Evolutionary conservation across 2,797 vertebrate species (phyloP).

Genomic region (Botia almorhae): DNA sequence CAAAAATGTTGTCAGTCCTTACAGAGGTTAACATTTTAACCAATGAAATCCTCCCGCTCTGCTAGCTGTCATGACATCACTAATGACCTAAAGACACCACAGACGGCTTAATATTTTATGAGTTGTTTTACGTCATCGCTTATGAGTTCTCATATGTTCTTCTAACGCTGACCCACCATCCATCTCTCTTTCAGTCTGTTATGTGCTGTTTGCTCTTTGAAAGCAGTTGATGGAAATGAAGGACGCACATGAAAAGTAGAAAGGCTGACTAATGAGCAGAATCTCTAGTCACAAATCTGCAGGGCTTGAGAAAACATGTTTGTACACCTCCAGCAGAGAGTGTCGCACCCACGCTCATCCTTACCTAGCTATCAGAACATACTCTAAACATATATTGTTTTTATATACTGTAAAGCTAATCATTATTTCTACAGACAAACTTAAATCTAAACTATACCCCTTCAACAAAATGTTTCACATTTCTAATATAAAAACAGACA

Average conservation of each 20-base stretch:
- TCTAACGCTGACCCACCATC: background rate
- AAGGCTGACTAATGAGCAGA: conserved; percentile 24
- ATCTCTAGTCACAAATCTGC: background rate
- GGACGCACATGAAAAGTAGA: conserved; percentile 1
- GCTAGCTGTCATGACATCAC: background rate
- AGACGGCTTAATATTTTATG: background rate
- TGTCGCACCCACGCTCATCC: background rate
- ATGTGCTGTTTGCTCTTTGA: conserved; percentile 6
- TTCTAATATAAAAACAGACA: background rate
- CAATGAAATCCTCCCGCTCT: background rate
- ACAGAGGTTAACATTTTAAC: background rate
- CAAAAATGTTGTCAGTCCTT: conserved; percentile 18
- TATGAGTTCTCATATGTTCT: background rate
- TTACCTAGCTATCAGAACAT: background rate
- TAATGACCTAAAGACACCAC: background rate
- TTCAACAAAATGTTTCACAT: background rate
- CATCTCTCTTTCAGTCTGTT: conserved; percentile 5
- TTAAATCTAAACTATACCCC: background rate
- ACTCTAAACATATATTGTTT: background rate
- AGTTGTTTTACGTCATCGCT: background rate
- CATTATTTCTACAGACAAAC: background rate
- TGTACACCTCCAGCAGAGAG: background rate
- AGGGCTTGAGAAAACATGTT: background rate
- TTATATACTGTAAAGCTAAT: background rate
- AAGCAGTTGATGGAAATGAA: background rate